Evolutionary conservation across 2,797 vertebrate genomes (phyloP).

Genomic region (Discoglossus pictus): DNA sequence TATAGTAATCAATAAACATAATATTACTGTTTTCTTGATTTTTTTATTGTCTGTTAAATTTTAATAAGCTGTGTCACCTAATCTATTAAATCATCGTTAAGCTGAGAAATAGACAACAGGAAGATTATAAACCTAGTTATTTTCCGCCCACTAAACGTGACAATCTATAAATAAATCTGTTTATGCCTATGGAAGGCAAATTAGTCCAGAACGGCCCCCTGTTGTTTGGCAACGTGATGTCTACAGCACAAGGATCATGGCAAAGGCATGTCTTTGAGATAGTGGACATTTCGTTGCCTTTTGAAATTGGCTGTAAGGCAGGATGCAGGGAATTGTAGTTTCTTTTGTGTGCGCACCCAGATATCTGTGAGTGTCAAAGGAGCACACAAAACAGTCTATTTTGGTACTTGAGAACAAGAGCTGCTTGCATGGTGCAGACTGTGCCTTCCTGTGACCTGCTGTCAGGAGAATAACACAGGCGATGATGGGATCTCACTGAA

Average conservation of each 20-base stretch:
- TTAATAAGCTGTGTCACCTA: too few relatives aligned
- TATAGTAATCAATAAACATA: too few relatives aligned
- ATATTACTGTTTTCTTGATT: too few relatives aligned
- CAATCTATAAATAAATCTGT: slow-evolving; percentile 54
- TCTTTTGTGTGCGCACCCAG: slow-evolving; percentile 65
- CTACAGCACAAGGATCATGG: slow-evolving; percentile 51
- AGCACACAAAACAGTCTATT: slow-evolving; percentile 62
- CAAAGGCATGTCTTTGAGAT: slow-evolving; percentile 65
- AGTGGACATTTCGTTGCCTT: slow-evolving; percentile 70
- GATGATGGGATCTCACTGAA: slow-evolving; percentile 51
- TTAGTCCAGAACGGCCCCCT: slow-evolving; percentile 60
- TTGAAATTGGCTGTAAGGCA: slow-evolving; percentile 65
- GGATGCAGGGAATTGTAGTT: slow-evolving; percentile 72
- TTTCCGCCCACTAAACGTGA: slow-evolving; percentile 45
- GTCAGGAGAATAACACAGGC: slow-evolving; percentile 52
- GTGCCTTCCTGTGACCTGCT: slow-evolving; percentile 55
- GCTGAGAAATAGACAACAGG: slow-evolving; percentile 57
- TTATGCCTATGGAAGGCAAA: slow-evolving; percentile 62
- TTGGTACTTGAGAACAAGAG: slow-evolving; percentile 60
- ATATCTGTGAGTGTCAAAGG: slow-evolving; percentile 54
- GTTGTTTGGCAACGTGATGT: slow-evolving; percentile 64
- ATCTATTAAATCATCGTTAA: slow-evolving; percentile 19
- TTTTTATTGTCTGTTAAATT: too few relatives aligned
- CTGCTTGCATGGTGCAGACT: slow-evolving; percentile 43
- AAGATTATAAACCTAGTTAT: slow-evolving; percentile 61